phyloP scores from a whole-genome alignment of 1,140 invertebrate genomes.

The Nebria ingens region DNA sequence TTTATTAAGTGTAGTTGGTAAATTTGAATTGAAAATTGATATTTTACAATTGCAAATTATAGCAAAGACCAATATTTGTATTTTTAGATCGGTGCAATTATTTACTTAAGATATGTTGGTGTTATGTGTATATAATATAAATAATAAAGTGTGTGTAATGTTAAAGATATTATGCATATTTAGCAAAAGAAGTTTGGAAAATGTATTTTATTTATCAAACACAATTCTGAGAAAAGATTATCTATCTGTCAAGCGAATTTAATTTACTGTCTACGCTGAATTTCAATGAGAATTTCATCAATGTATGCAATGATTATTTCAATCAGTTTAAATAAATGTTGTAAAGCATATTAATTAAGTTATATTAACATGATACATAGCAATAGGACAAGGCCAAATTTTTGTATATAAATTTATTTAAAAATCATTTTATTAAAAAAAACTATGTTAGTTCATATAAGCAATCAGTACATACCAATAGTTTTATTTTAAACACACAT shows the following conservation, averaged over 20 bases:
- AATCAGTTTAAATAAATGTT: constrained; percentile 5
- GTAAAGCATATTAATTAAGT: constrained; percentile 1
- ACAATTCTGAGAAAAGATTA: background rate
- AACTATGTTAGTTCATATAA: background rate
- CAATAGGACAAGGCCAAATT: background rate
- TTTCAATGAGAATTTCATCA: background rate
- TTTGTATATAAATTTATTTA: background rate
- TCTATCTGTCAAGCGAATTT: background rate
- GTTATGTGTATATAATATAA: too few relatives aligned
- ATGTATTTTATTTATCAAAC: too few relatives aligned
- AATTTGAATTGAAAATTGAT: too few relatives aligned
- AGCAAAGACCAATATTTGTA: too few relatives aligned
- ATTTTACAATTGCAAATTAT: too few relatives aligned
- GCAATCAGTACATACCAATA: background rate
- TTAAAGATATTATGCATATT: too few relatives aligned
- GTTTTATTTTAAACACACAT: background rate
- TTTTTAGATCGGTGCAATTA: too few relatives aligned
- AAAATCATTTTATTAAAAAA: background rate
- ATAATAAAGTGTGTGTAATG: too few relatives aligned
- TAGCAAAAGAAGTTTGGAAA: too few relatives aligned
- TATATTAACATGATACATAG: constrained; percentile 3
- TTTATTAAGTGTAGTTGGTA: too few relatives aligned
- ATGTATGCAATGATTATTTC: background rate
- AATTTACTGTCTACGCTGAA: background rate
- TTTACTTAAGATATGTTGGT: too few relatives aligned